Conservation (phyloP, 2,113 vertebrate genomes). For the Poecile atricapillus region DNA sequence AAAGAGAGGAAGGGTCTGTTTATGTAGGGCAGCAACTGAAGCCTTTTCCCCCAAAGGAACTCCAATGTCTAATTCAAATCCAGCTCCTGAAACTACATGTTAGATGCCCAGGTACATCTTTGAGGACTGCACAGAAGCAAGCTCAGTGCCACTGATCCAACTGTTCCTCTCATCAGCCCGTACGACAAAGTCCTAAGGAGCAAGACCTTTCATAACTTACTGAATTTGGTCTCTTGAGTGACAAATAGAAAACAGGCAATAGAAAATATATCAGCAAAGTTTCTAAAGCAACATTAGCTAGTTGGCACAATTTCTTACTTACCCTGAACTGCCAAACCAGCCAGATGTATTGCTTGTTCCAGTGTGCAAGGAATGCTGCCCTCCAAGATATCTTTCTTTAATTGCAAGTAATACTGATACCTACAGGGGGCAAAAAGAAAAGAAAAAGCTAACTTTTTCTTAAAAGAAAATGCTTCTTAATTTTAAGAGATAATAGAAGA, state of each 20-base stretch:
- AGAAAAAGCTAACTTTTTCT: neutral
- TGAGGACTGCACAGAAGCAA: neutral
- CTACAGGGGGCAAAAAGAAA: slow-evolving; percentile 56
- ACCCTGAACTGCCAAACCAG: slow-evolving; percentile 97
- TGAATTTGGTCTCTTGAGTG: neutral
- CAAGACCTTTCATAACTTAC: neutral
- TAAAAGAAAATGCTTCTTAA: no score
- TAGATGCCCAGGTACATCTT: neutral
- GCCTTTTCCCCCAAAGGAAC: neutral
- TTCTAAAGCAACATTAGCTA: neutral
- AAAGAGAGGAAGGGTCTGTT: neutral
- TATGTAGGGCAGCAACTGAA: neutral
- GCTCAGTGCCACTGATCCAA: neutral
- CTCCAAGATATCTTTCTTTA: slow-evolving; percentile 97
- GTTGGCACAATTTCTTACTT: slow-evolving; percentile 28
- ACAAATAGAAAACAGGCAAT: neutral
- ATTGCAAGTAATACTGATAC: slow-evolving; percentile 98
- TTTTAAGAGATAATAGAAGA: neutral
- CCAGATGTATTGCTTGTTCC: slow-evolving; percentile 92
- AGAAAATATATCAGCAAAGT: neutral
- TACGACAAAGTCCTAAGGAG: neutral
- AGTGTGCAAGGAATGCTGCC: slow-evolving; percentile 91
- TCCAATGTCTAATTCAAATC: neutral
- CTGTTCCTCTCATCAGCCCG: neutral
- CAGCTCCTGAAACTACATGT: neutral